These are phyloP conservation scores for Falco berigora DNA, from an alignment of 2,797 vertebrate genomes.

Conservation along the genomic window DNA sequence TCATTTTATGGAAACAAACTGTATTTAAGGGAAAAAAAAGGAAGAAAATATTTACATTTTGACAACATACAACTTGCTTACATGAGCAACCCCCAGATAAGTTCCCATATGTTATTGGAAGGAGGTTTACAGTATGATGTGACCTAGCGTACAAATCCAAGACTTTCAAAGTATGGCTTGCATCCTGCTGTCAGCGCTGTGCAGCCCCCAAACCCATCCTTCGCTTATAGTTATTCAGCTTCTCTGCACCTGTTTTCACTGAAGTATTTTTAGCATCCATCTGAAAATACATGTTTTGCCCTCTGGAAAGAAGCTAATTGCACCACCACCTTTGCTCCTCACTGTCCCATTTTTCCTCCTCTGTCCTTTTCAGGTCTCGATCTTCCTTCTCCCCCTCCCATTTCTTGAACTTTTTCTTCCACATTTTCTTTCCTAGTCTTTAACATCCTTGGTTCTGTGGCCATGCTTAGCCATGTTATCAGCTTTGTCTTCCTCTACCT, in stretches of 20 bases:
- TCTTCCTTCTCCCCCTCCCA: not conserved
- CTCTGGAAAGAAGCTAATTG: not conserved
- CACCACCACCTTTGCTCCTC: not conserved
- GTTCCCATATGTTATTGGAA: constrained; percentile 32
- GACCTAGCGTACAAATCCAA: not conserved
- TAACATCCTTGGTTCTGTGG: not conserved
- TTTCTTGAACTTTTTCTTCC: not conserved
- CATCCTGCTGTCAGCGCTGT: not conserved
- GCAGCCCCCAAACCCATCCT: not conserved
- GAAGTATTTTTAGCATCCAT: constrained; percentile 26
- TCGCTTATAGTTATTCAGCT: not conserved
- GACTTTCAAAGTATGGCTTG: not conserved
- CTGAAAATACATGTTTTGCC: constrained; percentile 8
- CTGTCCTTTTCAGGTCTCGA: not conserved
- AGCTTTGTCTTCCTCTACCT: not conserved
- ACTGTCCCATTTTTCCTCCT: not conserved
- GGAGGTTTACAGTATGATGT: not conserved
- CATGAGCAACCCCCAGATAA: not conserved
- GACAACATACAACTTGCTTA: constrained; percentile 31
- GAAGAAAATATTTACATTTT: constrained; percentile 51
- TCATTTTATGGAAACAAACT: constrained; percentile 53
- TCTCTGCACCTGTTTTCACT: constrained; percentile 2
- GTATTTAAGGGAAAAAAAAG: not conserved
- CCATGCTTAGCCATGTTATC: not conserved
- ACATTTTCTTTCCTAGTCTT: not conserved